Conservation (phyloP, 2,113 vertebrate species). For the Eptesicus fuscus region DNA sequence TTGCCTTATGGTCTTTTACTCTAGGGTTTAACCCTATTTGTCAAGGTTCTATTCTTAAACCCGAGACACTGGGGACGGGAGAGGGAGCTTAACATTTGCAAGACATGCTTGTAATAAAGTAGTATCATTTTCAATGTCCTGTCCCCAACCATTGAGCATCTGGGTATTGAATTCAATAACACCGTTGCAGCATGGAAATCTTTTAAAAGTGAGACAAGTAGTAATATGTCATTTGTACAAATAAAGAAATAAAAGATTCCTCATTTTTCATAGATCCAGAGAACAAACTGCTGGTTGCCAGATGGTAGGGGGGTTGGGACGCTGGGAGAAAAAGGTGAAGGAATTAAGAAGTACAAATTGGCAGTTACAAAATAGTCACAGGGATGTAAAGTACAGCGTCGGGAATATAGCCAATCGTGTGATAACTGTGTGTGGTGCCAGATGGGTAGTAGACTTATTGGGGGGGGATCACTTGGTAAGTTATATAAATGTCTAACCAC, state of each 20-base stretch:
- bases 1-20: neutral
- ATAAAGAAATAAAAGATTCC: conserved; percentile 4
- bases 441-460: neutral
- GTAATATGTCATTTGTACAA: neutral
- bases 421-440: neutral
- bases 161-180: neutral
- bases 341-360: neutral
- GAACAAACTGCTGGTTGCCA: neutral
- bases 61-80: neutral
- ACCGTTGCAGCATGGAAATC: neutral
- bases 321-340: neutral
- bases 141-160: neutral
- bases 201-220: conserved; percentile 26
- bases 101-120: neutral
- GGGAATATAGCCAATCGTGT: neutral
- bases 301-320: neutral
- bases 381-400: neutral
- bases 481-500: neutral
- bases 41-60: neutral
- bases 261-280: neutral
- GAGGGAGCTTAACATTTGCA: neutral
- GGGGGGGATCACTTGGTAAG: neutral
- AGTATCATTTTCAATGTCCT: neutral
- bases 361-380: neutral
- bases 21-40: neutral